Base-by-base conservation (phyloP, 2,888 invertebrate genomes). In the Podabrus alpinus region DNA sequence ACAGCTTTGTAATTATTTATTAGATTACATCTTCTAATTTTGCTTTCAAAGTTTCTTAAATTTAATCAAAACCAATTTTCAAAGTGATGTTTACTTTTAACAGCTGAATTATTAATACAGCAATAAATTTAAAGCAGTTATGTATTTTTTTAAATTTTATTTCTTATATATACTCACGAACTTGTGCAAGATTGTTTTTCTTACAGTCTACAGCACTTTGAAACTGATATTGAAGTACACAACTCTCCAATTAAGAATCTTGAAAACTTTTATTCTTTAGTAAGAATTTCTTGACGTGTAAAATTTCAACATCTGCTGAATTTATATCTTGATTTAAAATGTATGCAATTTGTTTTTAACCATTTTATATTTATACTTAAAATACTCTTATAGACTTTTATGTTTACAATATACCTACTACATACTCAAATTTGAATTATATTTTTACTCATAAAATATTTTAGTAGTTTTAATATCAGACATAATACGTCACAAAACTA, bases 231-330 rank as follows among this genome's bases (percentile, higher is more conserved):
- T 72, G 72, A 72, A 77, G 74, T 74, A 74, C 74, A 72, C 69
- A 77, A 77, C 77, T 77, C 72, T 77, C 72, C 77, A 77, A 77
- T 77, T 77, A 77, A 70, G 70, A 69, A 77, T 66, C 69, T 67
- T 71, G 69, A 77, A 74, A 77, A 74, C 66, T 77, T 77, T 72
- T 66, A 25, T 61, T 29, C 69, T 60, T 73, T 68, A 24, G 61
- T 66, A 66, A 69, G 69, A 71, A 72, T 61, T 64, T 73, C 24
- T 24, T 68, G 62, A 64, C 76, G 67, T 21, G 68, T 59, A 59
- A 66, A 61, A 68, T 64, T 68, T 59, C 59, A 64, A 74, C 70
- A 69, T 74, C 66, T 69, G 59, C 71, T 68, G 16, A 68, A 68
- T 68, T 71, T 73, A 67, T 69, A 69, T 73, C 61, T 13, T n/a